Evolutionary conservation across 2,113 vertebrate species (phyloP).

Genomic region (Leptobrachium ailaonicum): DNA sequence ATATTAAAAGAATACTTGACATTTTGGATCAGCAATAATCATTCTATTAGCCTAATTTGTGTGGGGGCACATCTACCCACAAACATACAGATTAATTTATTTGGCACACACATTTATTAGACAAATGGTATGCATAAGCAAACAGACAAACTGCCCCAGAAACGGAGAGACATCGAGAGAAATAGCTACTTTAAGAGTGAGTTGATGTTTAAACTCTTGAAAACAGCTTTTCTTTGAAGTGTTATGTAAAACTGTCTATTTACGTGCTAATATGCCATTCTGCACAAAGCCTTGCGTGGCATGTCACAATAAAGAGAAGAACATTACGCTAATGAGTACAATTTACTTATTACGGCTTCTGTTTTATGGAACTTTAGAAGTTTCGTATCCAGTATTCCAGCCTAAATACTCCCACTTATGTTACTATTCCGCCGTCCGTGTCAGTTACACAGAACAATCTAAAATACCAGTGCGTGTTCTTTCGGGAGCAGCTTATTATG

Average conservation of each 20-base stretch:
- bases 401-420: conserved; percentile 48
- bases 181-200: no score
- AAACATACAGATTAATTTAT: no score
- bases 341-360: conserved; percentile 45
- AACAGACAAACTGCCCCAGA: no score
- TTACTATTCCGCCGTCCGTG: conserved; percentile 56
- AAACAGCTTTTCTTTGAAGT: background rate
- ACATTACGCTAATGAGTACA: conserved; percentile 46
- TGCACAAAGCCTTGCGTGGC: conserved; percentile 19
- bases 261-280: conserved; percentile 18
- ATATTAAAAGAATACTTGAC: no score
- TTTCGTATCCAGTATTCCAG: conserved; percentile 33
- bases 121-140: no score
- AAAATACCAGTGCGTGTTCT: conserved; percentile 68
- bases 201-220: no score
- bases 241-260: background rate
- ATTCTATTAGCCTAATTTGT: no score
- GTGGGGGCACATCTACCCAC: no score
- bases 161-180: no score
- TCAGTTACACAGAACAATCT: conserved; percentile 81
- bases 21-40: no score
- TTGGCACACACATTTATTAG: no score
- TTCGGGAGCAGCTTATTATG: conserved; percentile 78
- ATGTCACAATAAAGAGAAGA: conserved; percentile 28
- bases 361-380: conserved; percentile 48